Evolutionary conservation across 2,797 vertebrate species (phyloP).

Genomic region (Cossypha caffra): DNA sequence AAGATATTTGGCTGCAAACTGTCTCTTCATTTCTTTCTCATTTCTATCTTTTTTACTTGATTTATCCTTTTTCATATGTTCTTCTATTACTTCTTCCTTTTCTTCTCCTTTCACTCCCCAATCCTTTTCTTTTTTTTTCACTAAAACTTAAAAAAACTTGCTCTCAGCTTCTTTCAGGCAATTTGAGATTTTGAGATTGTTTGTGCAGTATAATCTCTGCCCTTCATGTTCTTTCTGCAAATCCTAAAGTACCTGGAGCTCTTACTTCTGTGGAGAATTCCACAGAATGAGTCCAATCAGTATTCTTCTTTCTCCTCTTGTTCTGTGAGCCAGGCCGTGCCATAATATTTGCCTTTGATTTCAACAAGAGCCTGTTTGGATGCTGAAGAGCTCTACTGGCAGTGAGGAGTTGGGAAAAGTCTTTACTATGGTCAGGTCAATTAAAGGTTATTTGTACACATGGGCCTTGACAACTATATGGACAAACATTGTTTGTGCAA

Average conservation of each 20-base stretch:
- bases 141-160: neutral
- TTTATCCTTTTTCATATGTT: neutral
- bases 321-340: neutral
- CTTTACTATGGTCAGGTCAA: neutral
- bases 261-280: neutral
- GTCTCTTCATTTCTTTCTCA: neutral
- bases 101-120: neutral
- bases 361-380: neutral
- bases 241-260: neutral
- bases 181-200: neutral
- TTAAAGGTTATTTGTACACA: neutral
- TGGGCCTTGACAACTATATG: neutral
- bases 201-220: neutral
- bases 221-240: neutral
- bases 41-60: neutral
- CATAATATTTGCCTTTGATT: neutral
- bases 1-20: neutral
- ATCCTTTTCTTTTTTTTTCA: neutral
- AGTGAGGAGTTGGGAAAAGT: neutral
- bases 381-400: neutral
- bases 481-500: neutral
- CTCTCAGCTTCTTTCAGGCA: neutral
- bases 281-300: neutral
- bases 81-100: neutral
- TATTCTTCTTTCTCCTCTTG: neutral